A percentile compares a stretch with the other conserved stretches of the same genome.
Evolutionary conservation across 2,888 invertebrate genomes (phyloP).

Genomic region (Muschampia plurimacula): DNA sequence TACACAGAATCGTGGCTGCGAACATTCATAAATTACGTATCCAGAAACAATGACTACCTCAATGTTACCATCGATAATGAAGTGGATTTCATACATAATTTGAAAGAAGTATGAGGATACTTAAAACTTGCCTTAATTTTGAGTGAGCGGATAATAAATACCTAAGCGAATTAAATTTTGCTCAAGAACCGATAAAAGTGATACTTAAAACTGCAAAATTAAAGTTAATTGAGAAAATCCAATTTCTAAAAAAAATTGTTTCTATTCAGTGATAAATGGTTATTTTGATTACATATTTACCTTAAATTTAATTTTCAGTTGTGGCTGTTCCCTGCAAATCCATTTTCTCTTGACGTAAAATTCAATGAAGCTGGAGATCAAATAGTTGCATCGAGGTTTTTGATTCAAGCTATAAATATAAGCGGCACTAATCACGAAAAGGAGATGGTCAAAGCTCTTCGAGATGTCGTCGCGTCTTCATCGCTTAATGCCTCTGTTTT

Average conservation of each 20-base stretch:
- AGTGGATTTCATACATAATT: conserved; percentile 89
- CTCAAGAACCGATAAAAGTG: too few species aligned
- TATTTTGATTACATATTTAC: too few species aligned
- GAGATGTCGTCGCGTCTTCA: conserved; percentile 91
- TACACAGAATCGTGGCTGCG: conserved; percentile 96
- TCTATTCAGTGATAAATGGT: too few species aligned
- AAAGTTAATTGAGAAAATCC: not conserved
- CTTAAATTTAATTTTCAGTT: conserved; percentile 71
- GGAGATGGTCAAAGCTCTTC: conserved; percentile 94
- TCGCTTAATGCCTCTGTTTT: conserved; percentile 95
- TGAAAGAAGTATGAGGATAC: conserved; percentile 87
- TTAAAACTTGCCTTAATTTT: not conserved
- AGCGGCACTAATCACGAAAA: conserved; percentile 96
- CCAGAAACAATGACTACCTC: conserved; percentile 90
- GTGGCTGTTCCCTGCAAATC: conserved; percentile 92
- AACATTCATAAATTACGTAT: conserved; percentile 91
- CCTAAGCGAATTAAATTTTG: not conserved
- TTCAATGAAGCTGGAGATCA: conserved; percentile 90
- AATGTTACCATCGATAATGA: conserved; percentile 92
- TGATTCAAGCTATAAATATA: conserved; percentile 95
- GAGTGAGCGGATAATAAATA: not conserved
- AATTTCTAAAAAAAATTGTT: too few species aligned
- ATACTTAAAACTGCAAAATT: not conserved
- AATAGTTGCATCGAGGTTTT: conserved; percentile 93
- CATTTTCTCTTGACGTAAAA: conserved; percentile 93